phyloP scores from a whole-genome alignment of 2,888 invertebrate genomes.

The Liodrosophila aerea region DNA sequence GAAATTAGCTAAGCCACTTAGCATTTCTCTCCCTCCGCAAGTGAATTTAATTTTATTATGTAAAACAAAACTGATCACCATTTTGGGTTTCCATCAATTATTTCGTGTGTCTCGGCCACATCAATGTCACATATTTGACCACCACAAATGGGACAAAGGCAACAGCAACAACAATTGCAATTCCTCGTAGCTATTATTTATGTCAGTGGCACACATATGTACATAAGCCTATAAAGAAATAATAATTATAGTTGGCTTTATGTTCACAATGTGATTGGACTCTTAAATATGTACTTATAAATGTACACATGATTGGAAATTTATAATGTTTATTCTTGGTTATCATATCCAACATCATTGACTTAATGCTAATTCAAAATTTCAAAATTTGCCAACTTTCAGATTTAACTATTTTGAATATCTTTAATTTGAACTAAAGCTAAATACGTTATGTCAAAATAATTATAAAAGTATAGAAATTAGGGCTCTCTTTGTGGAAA shows the following conservation, averaged over 20 bases:
- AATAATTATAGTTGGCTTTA: slow-evolving; percentile 70
- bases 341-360: slow-evolving; percentile 39
- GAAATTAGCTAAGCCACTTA: slow-evolving; percentile 41
- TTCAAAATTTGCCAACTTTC: slow-evolving; percentile 23
- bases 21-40: slow-evolving; percentile 24
- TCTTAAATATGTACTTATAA: slow-evolving; percentile 47
- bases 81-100: slow-evolving; percentile 32
- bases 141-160: slow-evolving; percentile 27
- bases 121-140: slow-evolving; percentile 50
- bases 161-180: slow-evolving; percentile 21
- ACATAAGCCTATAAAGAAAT: slow-evolving; percentile 52
- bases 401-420: background rate
- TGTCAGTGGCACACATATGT: slow-evolving; percentile 54
- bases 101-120: slow-evolving; percentile 34
- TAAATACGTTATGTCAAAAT: too few species aligned
- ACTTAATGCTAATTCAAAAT: slow-evolving; percentile 40
- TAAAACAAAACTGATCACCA: slow-evolving; percentile 27
- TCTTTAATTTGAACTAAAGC: too few species aligned
- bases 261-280: slow-evolving; percentile 60
- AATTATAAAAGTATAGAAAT: too few species aligned
- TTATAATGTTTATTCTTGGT: slow-evolving; percentile 37
- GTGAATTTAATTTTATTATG: slow-evolving; percentile 28
- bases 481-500: too few species aligned
- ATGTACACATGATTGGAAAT: slow-evolving; percentile 14
- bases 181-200: slow-evolving; percentile 59